A percentile compares a stretch with the other conserved stretches of the same genome.
These are phyloP conservation scores for Mylabris phalerata DNA, from an alignment of 1,140 invertebrate genomes.

Conservation along the genomic window DNA sequence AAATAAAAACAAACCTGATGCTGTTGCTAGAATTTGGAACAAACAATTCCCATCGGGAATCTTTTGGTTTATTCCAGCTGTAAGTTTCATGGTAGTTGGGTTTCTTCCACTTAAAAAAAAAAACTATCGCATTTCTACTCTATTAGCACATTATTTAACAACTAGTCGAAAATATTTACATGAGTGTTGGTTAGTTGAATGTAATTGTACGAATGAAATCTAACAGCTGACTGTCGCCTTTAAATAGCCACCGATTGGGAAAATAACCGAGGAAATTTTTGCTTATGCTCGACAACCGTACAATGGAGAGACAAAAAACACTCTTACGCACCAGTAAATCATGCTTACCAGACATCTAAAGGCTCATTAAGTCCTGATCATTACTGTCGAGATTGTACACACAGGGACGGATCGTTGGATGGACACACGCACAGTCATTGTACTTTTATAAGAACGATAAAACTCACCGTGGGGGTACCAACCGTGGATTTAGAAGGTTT, in stretches of 20 bases:
- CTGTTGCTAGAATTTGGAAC: slow-evolving; percentile 23
- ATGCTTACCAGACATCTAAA: too few relatives aligned
- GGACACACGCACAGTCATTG: too few relatives aligned
- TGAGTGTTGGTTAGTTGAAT: not conserved
- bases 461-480: too few relatives aligned
- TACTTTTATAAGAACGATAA: too few relatives aligned
- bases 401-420: too few relatives aligned
- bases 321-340: too few relatives aligned
- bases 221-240: not conserved
- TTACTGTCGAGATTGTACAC: too few relatives aligned
- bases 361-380: too few relatives aligned
- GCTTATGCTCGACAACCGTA: not conserved
- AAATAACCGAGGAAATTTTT: slow-evolving; percentile 11
- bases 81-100: slow-evolving; percentile 3
- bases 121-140: too few relatives aligned
- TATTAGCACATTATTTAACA: too few relatives aligned
- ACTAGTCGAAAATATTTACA: not conserved
- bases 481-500: too few relatives aligned
- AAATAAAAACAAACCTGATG: slow-evolving; percentile 15
- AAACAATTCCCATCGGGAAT: slow-evolving; percentile 10
- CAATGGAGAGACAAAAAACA: too few relatives aligned
- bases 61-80: slow-evolving; percentile 1
- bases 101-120: not conserved
- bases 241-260: slow-evolving; percentile 11
- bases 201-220: slow-evolving; percentile 6